These are phyloP conservation scores for Hemiprocne comata DNA, from an alignment of 2,113 vertebrate genomes.

Conservation along the genomic window DNA sequence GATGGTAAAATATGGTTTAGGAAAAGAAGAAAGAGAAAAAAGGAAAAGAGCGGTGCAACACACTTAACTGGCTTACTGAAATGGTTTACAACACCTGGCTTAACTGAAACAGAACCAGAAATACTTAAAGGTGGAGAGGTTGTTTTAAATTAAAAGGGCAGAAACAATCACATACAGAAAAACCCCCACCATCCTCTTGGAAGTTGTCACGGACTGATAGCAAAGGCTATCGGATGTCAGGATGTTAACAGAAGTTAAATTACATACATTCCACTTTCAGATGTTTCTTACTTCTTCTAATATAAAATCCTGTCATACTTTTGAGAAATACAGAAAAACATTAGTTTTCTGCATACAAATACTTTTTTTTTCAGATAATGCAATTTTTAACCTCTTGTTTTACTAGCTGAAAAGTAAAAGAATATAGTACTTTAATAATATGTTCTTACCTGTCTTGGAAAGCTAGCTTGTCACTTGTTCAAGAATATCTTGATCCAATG, in stretches of 20 bases:
- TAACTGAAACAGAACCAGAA: not conserved
- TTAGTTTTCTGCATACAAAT: not conserved
- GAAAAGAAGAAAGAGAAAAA: not conserved
- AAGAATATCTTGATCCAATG: conserved; percentile 8
- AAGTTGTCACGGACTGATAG: too few relatives aligned
- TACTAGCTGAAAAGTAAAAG: conserved; percentile 15
- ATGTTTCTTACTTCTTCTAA: not conserved
- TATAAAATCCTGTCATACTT: not conserved
- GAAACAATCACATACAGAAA: not conserved
- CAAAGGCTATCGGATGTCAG: too few relatives aligned
- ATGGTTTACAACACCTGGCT: not conserved
- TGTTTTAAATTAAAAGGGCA: not conserved
- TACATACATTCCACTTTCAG: not conserved
- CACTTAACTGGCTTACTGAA: too few relatives aligned
- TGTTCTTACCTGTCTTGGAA: conserved; percentile 59
- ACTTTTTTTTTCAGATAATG: not conserved
- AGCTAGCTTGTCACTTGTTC: not conserved
- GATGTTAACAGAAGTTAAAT: too few relatives aligned
- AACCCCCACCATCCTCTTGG: not conserved
- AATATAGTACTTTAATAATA: not conserved
- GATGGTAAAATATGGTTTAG: not conserved
- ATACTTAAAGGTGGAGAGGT: not conserved
- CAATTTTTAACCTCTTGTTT: not conserved
- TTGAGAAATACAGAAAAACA: not conserved
- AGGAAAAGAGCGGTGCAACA: not conserved